These are phyloP conservation scores for Pachliopta kotzebuea DNA, from an alignment of 2,888 invertebrate species.

Conservation along the genomic window DNA sequence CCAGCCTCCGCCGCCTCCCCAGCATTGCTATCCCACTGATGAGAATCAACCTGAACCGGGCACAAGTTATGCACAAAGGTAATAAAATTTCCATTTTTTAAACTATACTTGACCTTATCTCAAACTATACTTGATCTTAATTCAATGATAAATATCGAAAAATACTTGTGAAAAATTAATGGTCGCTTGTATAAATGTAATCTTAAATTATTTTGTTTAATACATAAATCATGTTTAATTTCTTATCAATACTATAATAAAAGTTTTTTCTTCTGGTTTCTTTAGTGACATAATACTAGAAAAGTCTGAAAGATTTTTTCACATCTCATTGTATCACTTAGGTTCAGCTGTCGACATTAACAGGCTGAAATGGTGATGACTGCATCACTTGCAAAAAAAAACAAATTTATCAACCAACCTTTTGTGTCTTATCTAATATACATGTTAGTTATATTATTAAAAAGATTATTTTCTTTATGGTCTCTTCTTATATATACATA, in stretches of 20 bases:
- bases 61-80: constrained; percentile 77
- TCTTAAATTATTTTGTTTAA: not conserved
- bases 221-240: not conserved
- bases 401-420: too few relatives aligned
- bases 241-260: not conserved
- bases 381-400: too few relatives aligned
- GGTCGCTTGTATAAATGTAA: too few relatives aligned
- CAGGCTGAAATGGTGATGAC: too few relatives aligned
- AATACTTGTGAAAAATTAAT: too few relatives aligned
- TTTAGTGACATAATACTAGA: not conserved
- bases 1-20: constrained; percentile 74
- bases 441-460: not conserved
- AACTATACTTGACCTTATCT: not conserved
- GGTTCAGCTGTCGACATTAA: too few relatives aligned
- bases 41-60: constrained; percentile 89
- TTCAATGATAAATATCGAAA: too few relatives aligned
- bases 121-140: too few relatives aligned
- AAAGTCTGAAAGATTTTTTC: not conserved
- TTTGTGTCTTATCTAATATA: too few relatives aligned
- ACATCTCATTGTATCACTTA: not conserved
- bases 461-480: not conserved
- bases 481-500: not conserved
- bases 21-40: constrained; percentile 83
- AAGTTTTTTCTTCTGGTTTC: too few relatives aligned
- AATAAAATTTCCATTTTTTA: not conserved